Evolutionary conservation across 2,113 vertebrate genomes (phyloP).

Genomic region (Lynx canadensis): DNA sequence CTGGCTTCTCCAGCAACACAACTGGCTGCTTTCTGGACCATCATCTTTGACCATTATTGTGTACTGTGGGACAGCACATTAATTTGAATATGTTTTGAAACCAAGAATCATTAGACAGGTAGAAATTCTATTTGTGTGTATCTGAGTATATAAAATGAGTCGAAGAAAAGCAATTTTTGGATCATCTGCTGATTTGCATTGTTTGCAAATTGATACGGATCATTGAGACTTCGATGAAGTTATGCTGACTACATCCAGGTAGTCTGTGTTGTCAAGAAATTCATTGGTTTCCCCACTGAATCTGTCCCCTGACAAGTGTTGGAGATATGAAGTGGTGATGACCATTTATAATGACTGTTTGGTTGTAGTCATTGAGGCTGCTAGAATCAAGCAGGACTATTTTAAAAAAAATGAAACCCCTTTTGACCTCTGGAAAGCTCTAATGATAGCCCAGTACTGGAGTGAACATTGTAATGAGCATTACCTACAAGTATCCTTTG

Average conservation of each 20-base stretch:
- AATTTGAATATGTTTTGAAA: background rate
- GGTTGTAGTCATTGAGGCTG: background rate
- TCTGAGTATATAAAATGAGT: background rate
- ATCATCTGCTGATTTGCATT: background rate
- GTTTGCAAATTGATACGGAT: background rate
- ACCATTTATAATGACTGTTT: background rate
- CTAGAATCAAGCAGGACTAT: background rate
- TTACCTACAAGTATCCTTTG: background rate
- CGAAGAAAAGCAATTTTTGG: background rate
- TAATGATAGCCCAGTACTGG: background rate
- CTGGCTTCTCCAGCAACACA: background rate
- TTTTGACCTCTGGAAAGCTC: background rate
- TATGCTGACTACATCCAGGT: background rate
- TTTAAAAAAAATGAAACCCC: background rate
- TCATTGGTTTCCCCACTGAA: background rate
- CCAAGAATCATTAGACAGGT: conserved; percentile 8
- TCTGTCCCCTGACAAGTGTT: background rate
- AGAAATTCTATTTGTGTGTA: background rate
- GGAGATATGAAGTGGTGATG: background rate
- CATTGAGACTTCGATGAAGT: background rate
- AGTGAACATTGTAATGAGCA: background rate
- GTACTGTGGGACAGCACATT: background rate
- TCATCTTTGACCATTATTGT: background rate
- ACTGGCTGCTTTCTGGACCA: background rate
- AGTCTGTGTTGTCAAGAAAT: background rate